phyloP scores from a whole-genome alignment of 2,113 vertebrate genomes.

The Corythaixoides concolor region DNA sequence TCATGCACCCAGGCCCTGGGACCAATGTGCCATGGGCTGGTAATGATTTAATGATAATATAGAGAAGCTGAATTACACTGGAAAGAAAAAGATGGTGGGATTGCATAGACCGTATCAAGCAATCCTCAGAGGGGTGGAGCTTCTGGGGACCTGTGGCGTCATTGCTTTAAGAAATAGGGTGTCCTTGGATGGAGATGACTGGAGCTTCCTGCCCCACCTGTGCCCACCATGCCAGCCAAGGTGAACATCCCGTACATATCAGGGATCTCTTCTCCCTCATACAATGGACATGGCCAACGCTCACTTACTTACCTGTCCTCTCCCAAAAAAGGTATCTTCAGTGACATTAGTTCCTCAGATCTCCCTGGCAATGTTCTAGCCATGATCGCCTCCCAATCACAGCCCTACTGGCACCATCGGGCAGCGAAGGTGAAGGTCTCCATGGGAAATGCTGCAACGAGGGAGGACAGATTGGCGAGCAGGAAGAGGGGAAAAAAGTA shows the following conservation, averaged over 20 bases:
- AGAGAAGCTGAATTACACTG: background rate
- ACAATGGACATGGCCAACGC: fast-evolving
- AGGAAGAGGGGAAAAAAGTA: background rate
- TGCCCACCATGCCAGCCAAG: background rate
- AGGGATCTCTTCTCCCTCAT: background rate
- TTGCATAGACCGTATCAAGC: background rate
- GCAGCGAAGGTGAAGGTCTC: background rate
- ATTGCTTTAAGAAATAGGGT: background rate
- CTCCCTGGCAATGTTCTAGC: background rate
- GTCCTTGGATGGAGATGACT: background rate
- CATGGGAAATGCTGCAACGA: fast-evolving
- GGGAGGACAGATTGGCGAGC: background rate
- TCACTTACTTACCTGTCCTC: background rate
- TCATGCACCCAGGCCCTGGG: background rate
- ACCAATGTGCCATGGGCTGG: fast-evolving
- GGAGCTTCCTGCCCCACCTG: background rate
- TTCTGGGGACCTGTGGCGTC: background rate
- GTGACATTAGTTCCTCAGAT: background rate
- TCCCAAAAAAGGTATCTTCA: background rate
- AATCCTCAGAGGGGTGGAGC: background rate
- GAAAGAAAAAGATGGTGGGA: background rate
- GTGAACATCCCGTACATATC: fast-evolving
- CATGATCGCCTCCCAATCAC: background rate
- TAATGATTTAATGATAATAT: background rate
- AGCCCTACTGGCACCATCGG: fast-evolving